Base-by-base conservation (phyloP, 2,797 vertebrate species). In the Australoheros facetus region DNA sequence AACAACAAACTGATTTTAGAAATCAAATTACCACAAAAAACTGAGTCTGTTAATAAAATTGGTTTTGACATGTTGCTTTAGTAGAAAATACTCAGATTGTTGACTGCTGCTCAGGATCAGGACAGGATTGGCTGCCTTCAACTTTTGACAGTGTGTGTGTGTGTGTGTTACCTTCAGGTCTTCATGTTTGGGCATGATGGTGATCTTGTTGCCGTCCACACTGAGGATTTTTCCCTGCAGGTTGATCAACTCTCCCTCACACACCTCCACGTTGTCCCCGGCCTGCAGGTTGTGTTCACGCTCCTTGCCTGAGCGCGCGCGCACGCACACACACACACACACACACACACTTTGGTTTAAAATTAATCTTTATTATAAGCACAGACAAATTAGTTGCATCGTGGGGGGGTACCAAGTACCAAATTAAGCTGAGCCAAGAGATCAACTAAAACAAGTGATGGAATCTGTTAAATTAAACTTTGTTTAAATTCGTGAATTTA, bases 201-300 rank as follows among this genome's bases (percentile, higher is more conserved):
- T 99, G 94, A 99, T 97, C 89, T 99, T 99, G 94, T 97, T 98
- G 56, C 98, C 98, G 0, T 99, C 98, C 69, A 99, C 98, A 0
- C 98, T 99, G 57, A 99, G 96, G 91, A 99, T 97, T 71, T 96
- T 98, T 2, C 98, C 98, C 92, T 99, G 98, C 71, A 99, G 95
- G 90, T 99, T 99, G 92, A 99, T 99, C 85, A 99, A 83, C 92
- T 99, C 98, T 0, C 98, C 98, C 70, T 99, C 98, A 3, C 98
- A 99, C 28, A 99, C 98, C 89, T 99, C 98, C 92, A 99, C 98
- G 0, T 99, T 99, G 93, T 99, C 98, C 0, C 98, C 98, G 0
- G 98, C 97, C 87, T 99, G 98, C 83, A 99, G 96, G 88, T 97
- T 99, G 94, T 99, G 98, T 9, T 99, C 98, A 0, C 97, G 94